Base-by-base conservation (phyloP, 2,113 vertebrate genomes). In the Chloroceryle aenea region DNA sequence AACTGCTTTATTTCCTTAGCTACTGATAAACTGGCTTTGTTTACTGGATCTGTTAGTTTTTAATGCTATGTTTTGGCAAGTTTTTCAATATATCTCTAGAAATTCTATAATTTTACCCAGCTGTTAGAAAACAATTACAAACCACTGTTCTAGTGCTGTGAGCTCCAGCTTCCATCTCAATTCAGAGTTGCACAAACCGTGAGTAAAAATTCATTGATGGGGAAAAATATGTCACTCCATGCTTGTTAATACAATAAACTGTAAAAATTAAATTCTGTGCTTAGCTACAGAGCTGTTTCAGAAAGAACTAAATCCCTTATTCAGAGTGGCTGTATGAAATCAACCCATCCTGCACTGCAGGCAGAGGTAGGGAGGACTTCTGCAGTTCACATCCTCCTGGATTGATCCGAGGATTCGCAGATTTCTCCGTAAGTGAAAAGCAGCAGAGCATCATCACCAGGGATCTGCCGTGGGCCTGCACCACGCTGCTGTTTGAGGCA, bases 1-100 rank as follows among this genome's bases (percentile, higher is more conserved):
- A 96, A 75, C 68, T 81, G 85, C 72, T 87, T 89, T 89, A 91
- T 89, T 72, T 89, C 84, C 76, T 84, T 66, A 77, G 48, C 91
- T 92, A 10, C 63, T 74, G 59, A 74, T 87, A 80, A 36, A 20
- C 34, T 80, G 27, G 76, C 50, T 94, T 80, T 89, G 59, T 89
- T 94, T 91, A 86, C 89, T 86, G 66, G 16, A n/a, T 80, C 53
- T 53, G 76, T 73, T 95, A 34, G 12, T 48, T 94, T 90, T 80
- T 61, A 56, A 56, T 56, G 29, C 21, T 61, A 7, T 71, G 45
- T 72, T 91, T 94, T 87, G 40, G n/a, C 93, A 72, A 52, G 15
- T 38, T 87, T 82, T 91, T 69, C 62, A 8, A 13, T 91, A 3
- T 61, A 75, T 82, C 89, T 93, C n/a, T 61, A 43, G n/a, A 67